Conservation (phyloP, 2,888 invertebrate genomes). For the Adineta ricciae region DNA sequence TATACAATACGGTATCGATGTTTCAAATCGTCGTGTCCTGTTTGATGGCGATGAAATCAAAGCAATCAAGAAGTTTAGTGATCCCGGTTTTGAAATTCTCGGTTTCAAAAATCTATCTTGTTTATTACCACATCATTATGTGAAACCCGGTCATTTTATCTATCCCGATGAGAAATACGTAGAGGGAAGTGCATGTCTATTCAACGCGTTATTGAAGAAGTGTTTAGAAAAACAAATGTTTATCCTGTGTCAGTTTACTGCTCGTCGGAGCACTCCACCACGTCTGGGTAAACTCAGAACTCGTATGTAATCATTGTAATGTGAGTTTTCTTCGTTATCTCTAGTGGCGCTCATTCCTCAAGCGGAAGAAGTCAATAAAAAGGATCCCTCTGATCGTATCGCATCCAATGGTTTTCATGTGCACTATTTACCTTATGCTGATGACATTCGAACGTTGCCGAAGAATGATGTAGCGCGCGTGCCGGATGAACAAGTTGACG, state of each 20-base stretch:
- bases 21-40: conserved; percentile 49
- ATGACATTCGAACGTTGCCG: conserved; percentile 52
- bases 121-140: conserved; percentile 51
- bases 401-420: conserved; percentile 62
- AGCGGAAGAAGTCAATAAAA: conserved; percentile 52
- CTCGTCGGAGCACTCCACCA: conserved; percentile 56
- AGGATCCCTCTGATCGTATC: not conserved
- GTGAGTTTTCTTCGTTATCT: not conserved
- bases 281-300: conserved; percentile 50
- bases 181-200: conserved; percentile 59
- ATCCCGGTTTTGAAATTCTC: conserved; percentile 45
- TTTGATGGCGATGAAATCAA: conserved; percentile 52
- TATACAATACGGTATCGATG: conserved; percentile 46
- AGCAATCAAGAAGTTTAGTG: conserved; percentile 47
- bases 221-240: conserved; percentile 53
- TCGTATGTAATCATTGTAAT: not conserved
- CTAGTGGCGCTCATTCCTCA: conserved; percentile 6
- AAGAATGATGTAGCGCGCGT: not conserved
- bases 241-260: conserved; percentile 59
- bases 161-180: conserved; percentile 60
- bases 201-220: conserved; percentile 61
- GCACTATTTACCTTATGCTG: conserved; percentile 61
- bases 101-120: conserved; percentile 50
- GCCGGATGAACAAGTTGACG: conserved; percentile 54
- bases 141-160: conserved; percentile 61